These are phyloP conservation scores for Caenorhabditis doughertyi DNA, from an alignment of 2,888 invertebrate genomes.

Conservation along the genomic window DNA sequence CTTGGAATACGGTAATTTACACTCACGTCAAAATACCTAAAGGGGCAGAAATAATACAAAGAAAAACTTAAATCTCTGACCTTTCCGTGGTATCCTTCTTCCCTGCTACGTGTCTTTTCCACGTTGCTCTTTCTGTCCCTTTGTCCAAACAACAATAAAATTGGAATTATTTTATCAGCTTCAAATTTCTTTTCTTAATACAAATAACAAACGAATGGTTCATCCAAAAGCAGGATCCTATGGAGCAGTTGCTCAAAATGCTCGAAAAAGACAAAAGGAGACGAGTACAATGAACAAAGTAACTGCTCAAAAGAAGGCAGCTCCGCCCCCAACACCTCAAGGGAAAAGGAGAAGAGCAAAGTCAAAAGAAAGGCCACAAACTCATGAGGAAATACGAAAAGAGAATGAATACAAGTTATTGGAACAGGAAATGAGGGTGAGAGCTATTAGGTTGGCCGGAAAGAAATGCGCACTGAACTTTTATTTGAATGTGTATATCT, in stretches of 20 bases:
- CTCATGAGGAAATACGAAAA: not conserved
- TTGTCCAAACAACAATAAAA: too few species aligned
- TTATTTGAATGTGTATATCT: not conserved
- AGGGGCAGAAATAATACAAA: too few species aligned
- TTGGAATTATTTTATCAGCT: too few species aligned
- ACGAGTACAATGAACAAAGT: not conserved
- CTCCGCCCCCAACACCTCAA: not conserved
- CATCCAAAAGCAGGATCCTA: not conserved
- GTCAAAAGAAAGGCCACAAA: not conserved
- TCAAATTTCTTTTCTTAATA: too few species aligned
- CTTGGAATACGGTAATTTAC: too few species aligned
- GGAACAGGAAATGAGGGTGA: not conserved
- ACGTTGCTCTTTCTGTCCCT: too few species aligned
- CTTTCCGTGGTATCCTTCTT: too few species aligned
- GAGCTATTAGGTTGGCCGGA: not conserved
- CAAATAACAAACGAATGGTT: not conserved
- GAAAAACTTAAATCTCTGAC: too few species aligned
- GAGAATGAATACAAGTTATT: not conserved
- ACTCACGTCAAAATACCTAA: too few species aligned
- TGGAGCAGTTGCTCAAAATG: slow-evolving; percentile 2
- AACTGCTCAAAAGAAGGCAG: not conserved
- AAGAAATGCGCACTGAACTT: too few species aligned
- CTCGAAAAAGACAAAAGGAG: not conserved
- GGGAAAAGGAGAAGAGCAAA: not conserved
- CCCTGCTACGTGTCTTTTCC: too few species aligned